These are phyloP conservation scores for Nematostella vectensis DNA, from an alignment of 92 coral and sea anemone species.

Conservation along the genomic window DNA sequence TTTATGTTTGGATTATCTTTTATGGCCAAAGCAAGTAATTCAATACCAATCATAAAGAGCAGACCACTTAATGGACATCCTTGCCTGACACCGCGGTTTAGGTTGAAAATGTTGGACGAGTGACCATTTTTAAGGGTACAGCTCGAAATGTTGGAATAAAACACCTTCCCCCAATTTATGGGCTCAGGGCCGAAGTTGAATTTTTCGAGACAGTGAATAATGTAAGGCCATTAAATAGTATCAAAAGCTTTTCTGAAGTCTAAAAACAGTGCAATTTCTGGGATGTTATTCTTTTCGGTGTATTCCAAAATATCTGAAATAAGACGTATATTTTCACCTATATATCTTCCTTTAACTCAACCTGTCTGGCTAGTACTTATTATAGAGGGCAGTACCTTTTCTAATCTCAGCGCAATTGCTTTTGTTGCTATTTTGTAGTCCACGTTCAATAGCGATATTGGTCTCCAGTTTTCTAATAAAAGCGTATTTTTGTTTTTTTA, in stretches of 20 bases:
- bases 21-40: conserved; percentile 15
- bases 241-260: conserved; percentile 41
- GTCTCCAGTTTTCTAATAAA: conserved; percentile 5
- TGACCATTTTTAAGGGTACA: conserved; percentile 8
- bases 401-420: conserved; percentile 16
- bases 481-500: conserved; percentile 11
- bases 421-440: conserved; percentile 27
- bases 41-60: conserved; percentile 12
- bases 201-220: conserved; percentile 10
- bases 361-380: conserved; percentile 20
- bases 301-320: conserved; percentile 19
- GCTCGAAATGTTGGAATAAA: conserved; percentile 3
- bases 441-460: conserved; percentile 16
- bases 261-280: conserved; percentile 19
- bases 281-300: conserved; percentile 10
- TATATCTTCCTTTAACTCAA: conserved; percentile 10
- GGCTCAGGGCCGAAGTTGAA: conserved; percentile 34
- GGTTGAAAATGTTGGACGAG: conserved; percentile 12
- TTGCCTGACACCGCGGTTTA: conserved; percentile 9
- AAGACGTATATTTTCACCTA: conserved; percentile 29
- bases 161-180: conserved; percentile 5
- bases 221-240: conserved; percentile 21
- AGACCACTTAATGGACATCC: conserved; percentile 16
- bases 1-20: conserved; percentile 4
- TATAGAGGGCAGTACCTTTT: conserved; percentile 6